Evolutionary conservation across 2,113 vertebrate species (phyloP), one percentile per base, ranked within the genome.

Genomic region (Formicarius rufipectus): DNA sequence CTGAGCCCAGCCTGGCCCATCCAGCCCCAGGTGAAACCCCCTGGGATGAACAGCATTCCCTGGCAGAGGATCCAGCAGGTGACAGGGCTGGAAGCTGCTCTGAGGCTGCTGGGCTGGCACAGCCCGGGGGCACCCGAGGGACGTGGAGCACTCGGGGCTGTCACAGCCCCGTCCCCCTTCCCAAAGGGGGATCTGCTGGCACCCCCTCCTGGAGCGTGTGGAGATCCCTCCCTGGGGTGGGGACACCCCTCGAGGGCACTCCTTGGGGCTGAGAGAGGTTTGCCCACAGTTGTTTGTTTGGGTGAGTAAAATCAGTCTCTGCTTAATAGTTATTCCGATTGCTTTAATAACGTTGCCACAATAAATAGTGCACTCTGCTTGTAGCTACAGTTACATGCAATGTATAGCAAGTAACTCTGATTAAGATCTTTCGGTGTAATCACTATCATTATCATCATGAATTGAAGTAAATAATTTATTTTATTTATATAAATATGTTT

Each of bases 391-490:
- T 28, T 58, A 4, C 23, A 22, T 50, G 27, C 27, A 28, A 37
- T 33, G 8, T 37, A 37, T 28, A 74, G 44, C 28, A 73, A 81
- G 74, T 59, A 39, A 74, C 44, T 74, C 37, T 67, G 28, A 52
- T 59, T 44, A 52, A 24, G 23, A 39, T n/a, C 6, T 68, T 27
- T 52, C 4, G 22, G 18, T 37, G 23, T 37, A 67, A 24, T 89
- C 18, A 21, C 33, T 59, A 14, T 73, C 14, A 28, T 37, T 44
- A 66, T 21, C 35, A 44, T 35, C 22, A 58, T 0, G 0, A 45
- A 39, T 67, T 52, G 9, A 81, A 52, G 59, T 2, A 28, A 89
- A 59, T 23, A 0, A 31, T 44, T 58, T 20, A 28, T 58, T 58
- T 27, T 21, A 53, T 47, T 35, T 6, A 62, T 35, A 40, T 15